Evolutionary conservation across 2,113 vertebrate species (phyloP).

Genomic region (Montifringilla adamsi): DNA sequence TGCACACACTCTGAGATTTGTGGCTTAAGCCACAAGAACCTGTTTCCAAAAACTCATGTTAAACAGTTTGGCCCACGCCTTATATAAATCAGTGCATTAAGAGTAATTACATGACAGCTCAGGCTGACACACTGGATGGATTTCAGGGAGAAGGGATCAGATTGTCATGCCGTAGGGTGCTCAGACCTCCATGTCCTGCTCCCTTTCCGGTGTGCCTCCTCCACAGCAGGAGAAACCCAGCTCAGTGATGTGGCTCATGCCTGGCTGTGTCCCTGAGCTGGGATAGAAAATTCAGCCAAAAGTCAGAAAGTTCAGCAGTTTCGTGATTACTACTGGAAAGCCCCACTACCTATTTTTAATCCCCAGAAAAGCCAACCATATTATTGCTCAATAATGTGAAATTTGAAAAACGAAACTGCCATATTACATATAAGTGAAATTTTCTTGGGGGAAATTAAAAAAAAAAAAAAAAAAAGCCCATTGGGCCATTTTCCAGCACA

Average conservation of each 20-base stretch:
- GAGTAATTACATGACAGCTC: neutral
- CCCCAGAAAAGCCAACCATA: neutral
- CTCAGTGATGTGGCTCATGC: rapidly evolving
- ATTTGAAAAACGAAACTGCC: neutral
- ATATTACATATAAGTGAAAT: neutral
- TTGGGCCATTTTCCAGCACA: neutral
- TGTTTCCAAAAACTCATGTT: neutral
- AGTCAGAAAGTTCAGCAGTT: neutral
- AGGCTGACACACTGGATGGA: neutral
- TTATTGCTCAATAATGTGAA: neutral
- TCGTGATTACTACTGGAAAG: neutral
- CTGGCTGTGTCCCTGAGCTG: neutral
- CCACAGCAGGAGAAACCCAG: neutral
- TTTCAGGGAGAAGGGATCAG: neutral
- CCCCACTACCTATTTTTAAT: neutral
- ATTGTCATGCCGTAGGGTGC: neutral
- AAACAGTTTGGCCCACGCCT: neutral
- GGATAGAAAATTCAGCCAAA: neutral
- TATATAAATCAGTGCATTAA: neutral
- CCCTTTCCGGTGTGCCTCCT: neutral
- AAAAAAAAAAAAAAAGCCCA: neutral
- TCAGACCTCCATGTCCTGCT: neutral
- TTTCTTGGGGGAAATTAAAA: neutral
- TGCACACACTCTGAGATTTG: neutral
- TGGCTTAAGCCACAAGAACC: neutral